These are phyloP conservation scores for Ricordea florida DNA, from an alignment of 92 coral and sea anemone genomes.

Conservation along the genomic window DNA sequence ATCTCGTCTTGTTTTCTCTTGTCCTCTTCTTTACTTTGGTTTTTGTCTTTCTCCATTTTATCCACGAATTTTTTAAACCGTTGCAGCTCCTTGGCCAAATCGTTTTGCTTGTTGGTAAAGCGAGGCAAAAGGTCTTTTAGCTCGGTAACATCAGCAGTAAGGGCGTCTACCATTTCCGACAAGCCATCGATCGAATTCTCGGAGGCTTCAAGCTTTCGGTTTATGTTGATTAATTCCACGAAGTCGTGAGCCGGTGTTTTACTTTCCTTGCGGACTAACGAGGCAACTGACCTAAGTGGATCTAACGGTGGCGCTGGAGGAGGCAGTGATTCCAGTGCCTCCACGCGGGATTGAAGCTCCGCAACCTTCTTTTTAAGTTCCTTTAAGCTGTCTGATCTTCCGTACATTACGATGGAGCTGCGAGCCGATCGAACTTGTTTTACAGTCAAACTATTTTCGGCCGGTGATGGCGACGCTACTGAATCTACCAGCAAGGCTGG, in stretches of 20 bases:
- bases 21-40: not conserved
- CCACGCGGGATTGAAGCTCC: slow-evolving; percentile 80
- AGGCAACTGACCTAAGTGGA: slow-evolving; percentile 60
- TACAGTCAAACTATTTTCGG: not conserved
- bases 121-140: slow-evolving; percentile 35
- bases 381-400: slow-evolving; percentile 41
- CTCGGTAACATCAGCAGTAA: slow-evolving; percentile 60
- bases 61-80: slow-evolving; percentile 3
- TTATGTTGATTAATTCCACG: slow-evolving; percentile 77
- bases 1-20: not conserved
- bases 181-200: slow-evolving; percentile 81
- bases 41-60: not conserved
- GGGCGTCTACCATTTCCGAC: slow-evolving; percentile 81
- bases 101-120: not conserved
- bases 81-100: not conserved
- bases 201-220: slow-evolving; percentile 78
- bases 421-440: not conserved
- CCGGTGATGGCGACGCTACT: not conserved
- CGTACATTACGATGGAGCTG: slow-evolving; percentile 20
- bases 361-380: slow-evolving; percentile 61
- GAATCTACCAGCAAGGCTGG: not conserved
- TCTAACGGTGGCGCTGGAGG: slow-evolving; percentile 24
- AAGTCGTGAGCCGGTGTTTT: slow-evolving; percentile 95
- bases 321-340: slow-evolving; percentile 58
- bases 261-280: slow-evolving; percentile 74